Evolutionary conservation across 2,888 invertebrate genomes (phyloP), one percentile per base, ranked within the genome.

Genomic region (Andrena chrysosceles): DNA sequence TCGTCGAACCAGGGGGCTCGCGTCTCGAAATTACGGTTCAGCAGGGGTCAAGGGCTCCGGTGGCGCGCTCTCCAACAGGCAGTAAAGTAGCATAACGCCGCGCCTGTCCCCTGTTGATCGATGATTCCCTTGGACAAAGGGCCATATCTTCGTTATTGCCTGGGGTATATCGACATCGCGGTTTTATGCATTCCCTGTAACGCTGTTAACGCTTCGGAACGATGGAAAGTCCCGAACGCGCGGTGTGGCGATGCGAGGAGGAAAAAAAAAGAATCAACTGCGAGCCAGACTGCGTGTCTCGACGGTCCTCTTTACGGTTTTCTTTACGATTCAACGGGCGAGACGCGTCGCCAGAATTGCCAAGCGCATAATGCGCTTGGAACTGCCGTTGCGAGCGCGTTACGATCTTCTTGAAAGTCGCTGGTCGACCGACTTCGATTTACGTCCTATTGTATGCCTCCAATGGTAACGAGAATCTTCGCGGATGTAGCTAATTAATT

Each of bases 81-180:
- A 77, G 82, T 88, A 87, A 88, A 86, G 79, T 84, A 81, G 80
- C 77, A 69, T 75, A 72, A 78, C 59, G 70, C 72, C 74, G 75
- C 29, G 77, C 69, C 83, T 75, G 85, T 70, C 81, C 72, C 69
- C 59, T 66, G 77, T 86, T 88, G 88, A 88, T 88, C 87, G 88
- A 88, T 87, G 83, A 88, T 87, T 81, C 83, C 77, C 54, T 74
- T 49, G 87, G 80, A 88, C 88, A 88, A 88, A 88, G 87, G 82
- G 82, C 81, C 75, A 71, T 88, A 87, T 83, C 81, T 82, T 83
- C 77, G 88, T 87, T 87, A 87, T 85, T 86, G 81, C 77, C 48
- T 20, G 60, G 66, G 23, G 68, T 42, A 56, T 80, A 82, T 84
- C 49, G 80, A 73, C 87, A 72, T 72, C 42, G 13, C 59, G 68